These are phyloP conservation scores for Diorhabda sublineata DNA, from an alignment of 1,140 invertebrate species.

Conservation along the genomic window DNA sequence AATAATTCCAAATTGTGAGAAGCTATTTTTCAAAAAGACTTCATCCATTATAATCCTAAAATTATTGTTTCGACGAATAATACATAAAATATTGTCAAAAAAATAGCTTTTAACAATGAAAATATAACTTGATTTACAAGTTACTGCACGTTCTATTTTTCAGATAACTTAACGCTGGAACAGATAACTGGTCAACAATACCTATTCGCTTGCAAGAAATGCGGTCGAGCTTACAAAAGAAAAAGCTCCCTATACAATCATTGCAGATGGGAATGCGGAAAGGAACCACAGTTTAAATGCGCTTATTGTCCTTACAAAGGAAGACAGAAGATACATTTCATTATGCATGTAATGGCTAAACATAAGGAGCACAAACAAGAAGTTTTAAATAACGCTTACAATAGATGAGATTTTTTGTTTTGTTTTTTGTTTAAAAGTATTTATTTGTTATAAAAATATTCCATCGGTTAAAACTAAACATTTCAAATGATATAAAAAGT, in stretches of 20 bases:
- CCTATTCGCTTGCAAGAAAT: constrained; percentile 22
- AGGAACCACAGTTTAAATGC: constrained; percentile 56
- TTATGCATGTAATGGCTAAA: constrained; percentile 27
- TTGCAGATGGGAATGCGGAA: constrained; percentile 54
- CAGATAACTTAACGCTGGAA: constrained; percentile 7
- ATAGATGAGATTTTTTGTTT: constrained; percentile 4
- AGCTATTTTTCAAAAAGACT: too few relatives aligned
- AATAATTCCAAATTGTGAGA: too few relatives aligned
- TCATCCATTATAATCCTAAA: too few relatives aligned
- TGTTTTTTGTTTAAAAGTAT: background rate
- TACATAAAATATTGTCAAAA: too few relatives aligned
- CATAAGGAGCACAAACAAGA: constrained; percentile 32
- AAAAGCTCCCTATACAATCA: constrained; percentile 53
- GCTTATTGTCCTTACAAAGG: constrained; percentile 24
- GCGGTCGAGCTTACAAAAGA: constrained; percentile 37
- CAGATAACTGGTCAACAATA: constrained; percentile 15
- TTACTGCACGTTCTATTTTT: background rate
- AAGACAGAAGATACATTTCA: constrained; percentile 26
- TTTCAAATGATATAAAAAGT: too few relatives aligned
- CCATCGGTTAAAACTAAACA: too few relatives aligned
- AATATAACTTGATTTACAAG: background rate
- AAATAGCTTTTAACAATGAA: too few relatives aligned
- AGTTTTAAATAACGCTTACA: constrained; percentile 25
- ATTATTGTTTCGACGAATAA: too few relatives aligned
- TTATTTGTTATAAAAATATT: too few relatives aligned